These are phyloP conservation scores for Polypedilum pembai DNA, from an alignment of 1,140 invertebrate species.

Conservation along the genomic window DNA sequence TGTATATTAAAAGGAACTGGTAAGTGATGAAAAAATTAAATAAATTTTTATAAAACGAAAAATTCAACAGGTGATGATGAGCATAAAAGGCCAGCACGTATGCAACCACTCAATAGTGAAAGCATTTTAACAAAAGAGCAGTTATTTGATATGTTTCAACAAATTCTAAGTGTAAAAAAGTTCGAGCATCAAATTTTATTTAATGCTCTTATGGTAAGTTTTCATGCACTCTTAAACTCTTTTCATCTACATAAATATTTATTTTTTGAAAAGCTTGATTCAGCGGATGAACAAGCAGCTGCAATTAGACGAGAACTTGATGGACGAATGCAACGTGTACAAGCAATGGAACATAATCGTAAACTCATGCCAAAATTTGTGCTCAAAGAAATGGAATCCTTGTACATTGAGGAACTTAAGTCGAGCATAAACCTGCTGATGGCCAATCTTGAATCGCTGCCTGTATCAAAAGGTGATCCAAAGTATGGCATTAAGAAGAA, in stretches of 20 bases:
- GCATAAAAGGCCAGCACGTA: slow-evolving; percentile 72
- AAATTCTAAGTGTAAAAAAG: slow-evolving; percentile 96
- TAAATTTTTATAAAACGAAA: slow-evolving; percentile 34
- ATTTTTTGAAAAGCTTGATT: slow-evolving; percentile 74
- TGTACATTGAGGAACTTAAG: slow-evolving; percentile 97
- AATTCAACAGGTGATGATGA: slow-evolving; percentile 69
- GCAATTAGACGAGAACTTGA: slow-evolving; percentile 97
- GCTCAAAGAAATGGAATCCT: slow-evolving; percentile 98
- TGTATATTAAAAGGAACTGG: slow-evolving; percentile 88
- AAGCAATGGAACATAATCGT: slow-evolving; percentile 97
- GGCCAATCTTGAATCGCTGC: slow-evolving; percentile 97
- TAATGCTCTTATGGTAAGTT: slow-evolving; percentile 88
- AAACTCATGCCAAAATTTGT: slow-evolving; percentile 99
- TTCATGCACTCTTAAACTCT: neutral
- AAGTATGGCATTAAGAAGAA: slow-evolving; percentile 91
- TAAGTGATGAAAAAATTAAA: slow-evolving; percentile 33
- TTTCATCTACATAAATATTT: slow-evolving; percentile 29
- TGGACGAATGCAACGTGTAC: slow-evolving; percentile 90
- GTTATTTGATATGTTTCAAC: slow-evolving; percentile 99
- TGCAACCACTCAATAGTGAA: slow-evolving; percentile 84
- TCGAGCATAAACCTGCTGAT: slow-evolving; percentile 96
- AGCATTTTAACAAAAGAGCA: slow-evolving; percentile 92
- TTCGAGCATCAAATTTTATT: slow-evolving; percentile 99
- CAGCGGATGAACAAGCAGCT: slow-evolving; percentile 98
- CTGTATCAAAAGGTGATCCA: slow-evolving; percentile 95